Evolutionary conservation across 1,140 invertebrate species (phyloP).

Genomic region (Cataglyphis hispanica): DNA sequence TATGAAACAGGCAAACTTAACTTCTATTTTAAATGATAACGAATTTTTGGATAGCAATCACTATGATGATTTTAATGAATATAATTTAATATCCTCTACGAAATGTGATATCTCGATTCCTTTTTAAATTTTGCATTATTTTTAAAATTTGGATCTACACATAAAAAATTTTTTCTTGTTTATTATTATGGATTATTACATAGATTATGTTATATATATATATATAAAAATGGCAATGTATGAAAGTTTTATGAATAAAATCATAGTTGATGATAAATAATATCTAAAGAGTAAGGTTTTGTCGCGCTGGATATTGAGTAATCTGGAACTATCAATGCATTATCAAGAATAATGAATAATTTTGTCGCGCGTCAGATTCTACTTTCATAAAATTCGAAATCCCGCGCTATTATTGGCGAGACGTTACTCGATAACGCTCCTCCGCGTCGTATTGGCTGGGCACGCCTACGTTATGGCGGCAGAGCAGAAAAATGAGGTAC

Average conservation of each 20-base stretch:
- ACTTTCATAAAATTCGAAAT: conserved; percentile 14
- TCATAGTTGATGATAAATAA: not conserved
- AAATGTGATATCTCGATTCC: not conserved
- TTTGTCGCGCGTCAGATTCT: no score
- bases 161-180: not conserved
- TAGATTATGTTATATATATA: no score
- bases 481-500: conserved; percentile 62
- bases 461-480: conserved; percentile 74
- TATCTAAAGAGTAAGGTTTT: not conserved
- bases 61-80: not conserved
- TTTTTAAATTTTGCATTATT: not conserved
- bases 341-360: not conserved
- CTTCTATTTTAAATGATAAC: not conserved
- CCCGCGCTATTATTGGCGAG: conserved; percentile 3
- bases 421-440: conserved; percentile 9
- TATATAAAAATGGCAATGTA: not conserved
- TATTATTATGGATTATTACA: not conserved
- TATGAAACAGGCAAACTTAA: not conserved
- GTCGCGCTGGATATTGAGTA: not conserved
- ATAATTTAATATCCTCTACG: not conserved
- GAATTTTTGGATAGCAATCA: not conserved
- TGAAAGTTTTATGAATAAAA: not conserved
- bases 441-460: conserved; percentile 56
- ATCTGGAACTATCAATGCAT: not conserved
- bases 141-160: no score